These are phyloP conservation scores for Drosophila quinaria DNA, from an alignment of 2,888 invertebrate genomes.

Conservation along the genomic window DNA sequence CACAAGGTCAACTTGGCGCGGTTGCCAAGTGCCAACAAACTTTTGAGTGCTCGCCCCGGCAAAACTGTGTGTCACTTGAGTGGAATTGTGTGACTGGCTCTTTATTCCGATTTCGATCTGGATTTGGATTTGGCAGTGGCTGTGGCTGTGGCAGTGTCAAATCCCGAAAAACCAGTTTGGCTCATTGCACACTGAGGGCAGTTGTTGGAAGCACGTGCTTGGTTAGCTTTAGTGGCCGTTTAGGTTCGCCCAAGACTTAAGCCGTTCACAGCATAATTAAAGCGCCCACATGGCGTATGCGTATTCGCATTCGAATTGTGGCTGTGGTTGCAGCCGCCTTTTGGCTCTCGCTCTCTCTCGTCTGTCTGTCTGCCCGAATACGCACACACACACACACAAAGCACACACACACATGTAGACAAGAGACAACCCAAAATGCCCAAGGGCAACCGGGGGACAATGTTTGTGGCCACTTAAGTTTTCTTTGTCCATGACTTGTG, in stretches of 20 bases:
- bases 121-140: conserved; percentile 32
- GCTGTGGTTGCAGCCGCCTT: conserved; percentile 23
- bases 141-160: conserved; percentile 34
- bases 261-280: conserved; percentile 71
- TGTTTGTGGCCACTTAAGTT: conserved; percentile 77
- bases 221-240: conserved; percentile 70
- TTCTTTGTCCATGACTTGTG: conserved; percentile 75
- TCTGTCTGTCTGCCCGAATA: conserved; percentile 10
- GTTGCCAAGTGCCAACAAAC: conserved; percentile 72
- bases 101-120: conserved; percentile 14
- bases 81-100: conserved; percentile 75
- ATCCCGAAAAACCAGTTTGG: conserved; percentile 59
- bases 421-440: conserved; percentile 1
- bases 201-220: conserved; percentile 60
- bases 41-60: conserved; percentile 61
- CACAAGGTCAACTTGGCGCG: conserved; percentile 71
- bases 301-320: conserved; percentile 66
- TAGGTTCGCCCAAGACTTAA: conserved; percentile 61
- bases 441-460: conserved; percentile 17
- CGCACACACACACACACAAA: conserved; percentile 1
- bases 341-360: not conserved
- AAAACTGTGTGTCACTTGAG: conserved; percentile 61
- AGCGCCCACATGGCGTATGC: conserved; percentile 73
- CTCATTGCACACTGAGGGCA: conserved; percentile 68
- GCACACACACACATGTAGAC: conserved; percentile 9